phyloP scores from a whole-genome alignment of 2,797 vertebrate species.

The Iguana delicatissima region DNA sequence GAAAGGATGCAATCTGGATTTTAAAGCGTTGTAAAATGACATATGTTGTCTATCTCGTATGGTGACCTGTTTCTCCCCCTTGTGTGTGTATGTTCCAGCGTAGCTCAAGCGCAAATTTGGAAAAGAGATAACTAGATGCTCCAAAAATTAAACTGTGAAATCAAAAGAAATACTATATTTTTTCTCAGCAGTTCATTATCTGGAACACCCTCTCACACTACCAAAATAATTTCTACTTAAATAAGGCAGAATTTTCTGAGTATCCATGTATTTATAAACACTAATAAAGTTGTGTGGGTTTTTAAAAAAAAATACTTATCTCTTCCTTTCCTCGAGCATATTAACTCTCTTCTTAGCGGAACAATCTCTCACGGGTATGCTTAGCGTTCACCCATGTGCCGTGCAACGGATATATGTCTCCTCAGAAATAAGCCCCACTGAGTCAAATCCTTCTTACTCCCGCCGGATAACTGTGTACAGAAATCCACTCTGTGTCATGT shows the following conservation, averaged over 20 bases:
- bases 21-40: slow-evolving; percentile 16
- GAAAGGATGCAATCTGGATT: slow-evolving; percentile 1
- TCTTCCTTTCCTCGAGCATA: slow-evolving; percentile 48
- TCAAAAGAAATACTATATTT: slow-evolving; percentile 29
- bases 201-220: slow-evolving; percentile 38
- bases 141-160: slow-evolving; percentile 39
- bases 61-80: not conserved
- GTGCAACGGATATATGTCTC: not conserved
- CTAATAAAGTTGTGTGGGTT: not conserved
- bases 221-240: slow-evolving; percentile 49
- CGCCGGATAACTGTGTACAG: not conserved
- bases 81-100: not conserved
- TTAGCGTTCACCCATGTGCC: not conserved
- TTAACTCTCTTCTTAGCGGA: not conserved
- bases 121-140: slow-evolving; percentile 41
- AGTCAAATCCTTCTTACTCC: not conserved
- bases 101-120: slow-evolving; percentile 9
- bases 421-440: not conserved
- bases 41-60: slow-evolving; percentile 42
- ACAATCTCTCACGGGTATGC: slow-evolving; percentile 14
- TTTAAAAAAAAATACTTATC: not conserved
- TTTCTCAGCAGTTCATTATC: slow-evolving; percentile 38
- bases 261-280: not conserved
- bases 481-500: not conserved
- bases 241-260: slow-evolving; percentile 31